Evolutionary conservation across 2,888 invertebrate genomes (phyloP), one percentile per base, ranked within the genome.

Genomic region (Idaea aversata): DNA sequence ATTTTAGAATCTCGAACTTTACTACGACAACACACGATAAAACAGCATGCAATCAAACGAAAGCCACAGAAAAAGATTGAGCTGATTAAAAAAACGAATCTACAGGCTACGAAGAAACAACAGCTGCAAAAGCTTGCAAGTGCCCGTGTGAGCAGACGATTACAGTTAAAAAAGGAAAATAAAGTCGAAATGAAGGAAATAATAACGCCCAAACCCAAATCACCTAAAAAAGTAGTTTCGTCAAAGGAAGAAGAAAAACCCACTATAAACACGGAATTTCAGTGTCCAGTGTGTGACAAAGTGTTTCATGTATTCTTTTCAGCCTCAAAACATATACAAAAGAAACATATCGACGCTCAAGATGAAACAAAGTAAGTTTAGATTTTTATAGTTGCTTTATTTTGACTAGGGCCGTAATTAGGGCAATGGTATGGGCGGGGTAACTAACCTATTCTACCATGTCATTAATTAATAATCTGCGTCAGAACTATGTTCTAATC

Each of bases 321-420:
- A 5, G 86, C 90, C 0, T 74, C 73, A 15, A 83, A 78, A 72
- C 91, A 91, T 57, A 87, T 91, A 67, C 84, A 90, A 62, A 89
- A 84, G 36, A 70, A 71, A 15, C 91, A 90, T 63, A 80, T 82
- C 64, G 70, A 77, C 0, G 76, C 84, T 61, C 67, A 59, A 2
- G 69, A 77, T 2, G 83, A 82, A 0, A 72, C 75, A 71, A 82
- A 83, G 90, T 90, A 71, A 86, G 89, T 86, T 35, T 38, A 25
- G 25, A 25, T 25, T 25, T 25, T 2, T 25, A 25, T 25, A 10
- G 63, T 15, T 5, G 15, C 10, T 63, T 15, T 4, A n/a, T 63
- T 13, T 36, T 59, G 47, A 7, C 65, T 68, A 68, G 67, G n/a
- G 64, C 5, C 57, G 64, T 59, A 67, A 1, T 65, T 6, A 65